These are phyloP conservation scores for Mormyrus lacerda DNA, from an alignment of 2,113 vertebrate species.

Conservation along the genomic window DNA sequence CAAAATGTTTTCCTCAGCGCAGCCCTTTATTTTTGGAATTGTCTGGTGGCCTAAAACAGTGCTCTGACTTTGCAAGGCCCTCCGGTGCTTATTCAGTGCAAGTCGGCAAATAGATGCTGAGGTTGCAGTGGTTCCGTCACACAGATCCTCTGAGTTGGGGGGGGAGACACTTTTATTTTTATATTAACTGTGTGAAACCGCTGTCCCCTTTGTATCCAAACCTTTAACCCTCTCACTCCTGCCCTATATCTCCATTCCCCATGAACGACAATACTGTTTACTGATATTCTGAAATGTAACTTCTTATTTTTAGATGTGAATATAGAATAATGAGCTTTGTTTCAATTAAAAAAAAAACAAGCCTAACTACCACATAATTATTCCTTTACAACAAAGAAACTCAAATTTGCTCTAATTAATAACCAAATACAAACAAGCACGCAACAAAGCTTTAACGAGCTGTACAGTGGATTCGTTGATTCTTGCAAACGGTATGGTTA, in stretches of 20 bases:
- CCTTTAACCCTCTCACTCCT: neutral
- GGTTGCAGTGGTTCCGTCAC: neutral
- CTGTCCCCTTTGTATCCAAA: neutral
- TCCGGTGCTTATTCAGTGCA: neutral
- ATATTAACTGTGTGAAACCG: neutral
- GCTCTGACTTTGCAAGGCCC: neutral
- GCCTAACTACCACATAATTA: neutral
- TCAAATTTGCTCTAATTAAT: neutral
- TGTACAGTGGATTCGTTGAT: neutral
- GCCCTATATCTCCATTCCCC: neutral
- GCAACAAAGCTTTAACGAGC: neutral
- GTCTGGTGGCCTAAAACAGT: slow-evolving; percentile 20
- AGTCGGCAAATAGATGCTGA: slow-evolving; percentile 12
- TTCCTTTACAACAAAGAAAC: neutral
- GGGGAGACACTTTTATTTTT: neutral
- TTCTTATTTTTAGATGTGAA: slow-evolving; percentile 7
- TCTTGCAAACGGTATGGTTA: neutral
- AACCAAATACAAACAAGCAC: neutral
- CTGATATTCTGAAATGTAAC: neutral
- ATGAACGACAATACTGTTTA: neutral
- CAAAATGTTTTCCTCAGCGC: slow-evolving; percentile 16
- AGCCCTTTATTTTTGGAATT: slow-evolving; percentile 12
- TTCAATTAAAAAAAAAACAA: neutral
- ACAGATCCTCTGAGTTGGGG: slow-evolving; percentile 5
- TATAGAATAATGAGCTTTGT: slow-evolving; percentile 1